Evolutionary conservation across 2,888 invertebrate genomes (phyloP), one percentile per base, ranked within the genome.

Genomic region (Apotomis betuletana): DNA sequence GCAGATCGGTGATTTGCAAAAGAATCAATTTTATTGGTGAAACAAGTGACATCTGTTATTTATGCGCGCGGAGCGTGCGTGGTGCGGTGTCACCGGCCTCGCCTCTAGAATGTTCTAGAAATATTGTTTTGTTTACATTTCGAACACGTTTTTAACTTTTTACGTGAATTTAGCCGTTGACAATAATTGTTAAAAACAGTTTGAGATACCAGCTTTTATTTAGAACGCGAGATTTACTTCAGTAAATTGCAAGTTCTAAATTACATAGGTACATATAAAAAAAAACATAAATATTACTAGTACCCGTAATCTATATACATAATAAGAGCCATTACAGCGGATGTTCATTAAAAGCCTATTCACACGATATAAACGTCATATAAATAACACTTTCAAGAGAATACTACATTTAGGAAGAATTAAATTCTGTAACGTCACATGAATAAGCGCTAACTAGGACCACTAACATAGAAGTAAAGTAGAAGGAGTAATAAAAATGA

Each of bases 11-110:
- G 84, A 88, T 84, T 85, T 84, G 85, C 81, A 83, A 89, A 90
- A 88, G 89, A 90, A 90, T 92, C 89, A 90, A 89, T 92, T 91
- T 90, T 90, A 91, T 91, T 90, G 89, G 90, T 89, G 86, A 91
- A 92, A 91, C 91, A 92, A 90, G 86, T 89, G 81, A 86, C 81
- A 82, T 82, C 79, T 80, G 87, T 91, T 91, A 92, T 92, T 92
- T 92, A 92, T 91, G 88, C 81, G 82, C 83, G 83, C 81, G 82
- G 87, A 88, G 90, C 91, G 88, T 90, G 90, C 79, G 78, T 88
- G 89, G 89, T 90, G 89, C 83, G 89, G 83, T 90, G 90, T 91
- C 91, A 88, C 89, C 89, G 85, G 82, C 83, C 80, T 90, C 89
- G 85, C 90, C 86, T 88, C 87, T 88, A 90, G 88, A 88, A 88